Evolutionary conservation across 2,888 invertebrate genomes (phyloP).

Genomic region (Epinotia ramella): DNA sequence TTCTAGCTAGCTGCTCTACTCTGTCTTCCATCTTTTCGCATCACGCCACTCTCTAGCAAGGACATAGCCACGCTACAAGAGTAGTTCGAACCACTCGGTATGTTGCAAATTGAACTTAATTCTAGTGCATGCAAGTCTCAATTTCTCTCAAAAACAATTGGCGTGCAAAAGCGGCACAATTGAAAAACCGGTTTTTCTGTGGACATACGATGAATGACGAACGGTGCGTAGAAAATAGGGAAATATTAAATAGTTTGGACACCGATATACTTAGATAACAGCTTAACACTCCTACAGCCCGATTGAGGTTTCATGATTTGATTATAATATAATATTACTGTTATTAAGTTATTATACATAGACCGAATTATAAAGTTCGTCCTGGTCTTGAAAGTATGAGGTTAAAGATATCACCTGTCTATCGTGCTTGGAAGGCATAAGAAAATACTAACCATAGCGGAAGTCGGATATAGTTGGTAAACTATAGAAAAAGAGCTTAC

Average conservation of each 20-base stretch:
- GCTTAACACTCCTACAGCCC: background rate
- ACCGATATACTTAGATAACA: background rate
- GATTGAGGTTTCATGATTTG: background rate
- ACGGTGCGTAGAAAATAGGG: background rate
- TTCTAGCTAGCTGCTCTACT: background rate
- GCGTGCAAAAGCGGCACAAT: background rate
- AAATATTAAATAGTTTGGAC: background rate
- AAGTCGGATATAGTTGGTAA: too few species aligned
- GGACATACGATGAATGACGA: background rate
- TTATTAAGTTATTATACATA: background rate
- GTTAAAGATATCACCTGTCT: too few species aligned
- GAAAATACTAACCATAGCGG: background rate
- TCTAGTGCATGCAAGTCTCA: constrained; percentile 14
- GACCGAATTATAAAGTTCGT: background rate
- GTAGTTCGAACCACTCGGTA: background rate
- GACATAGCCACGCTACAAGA: background rate
- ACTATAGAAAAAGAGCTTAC: too few species aligned
- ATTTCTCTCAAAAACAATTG: constrained; percentile 4
- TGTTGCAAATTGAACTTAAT: constrained; percentile 12
- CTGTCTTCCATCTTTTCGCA: background rate
- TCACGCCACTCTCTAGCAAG: background rate
- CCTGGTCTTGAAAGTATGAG: background rate
- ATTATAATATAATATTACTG: constrained; percentile 3
- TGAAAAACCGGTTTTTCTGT: background rate
- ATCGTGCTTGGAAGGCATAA: background rate